A percentile compares a stretch with the other conserved stretches of the same genome.
Conservation (phyloP, 2,113 vertebrate species). For the Colaptes auratus region DNA sequence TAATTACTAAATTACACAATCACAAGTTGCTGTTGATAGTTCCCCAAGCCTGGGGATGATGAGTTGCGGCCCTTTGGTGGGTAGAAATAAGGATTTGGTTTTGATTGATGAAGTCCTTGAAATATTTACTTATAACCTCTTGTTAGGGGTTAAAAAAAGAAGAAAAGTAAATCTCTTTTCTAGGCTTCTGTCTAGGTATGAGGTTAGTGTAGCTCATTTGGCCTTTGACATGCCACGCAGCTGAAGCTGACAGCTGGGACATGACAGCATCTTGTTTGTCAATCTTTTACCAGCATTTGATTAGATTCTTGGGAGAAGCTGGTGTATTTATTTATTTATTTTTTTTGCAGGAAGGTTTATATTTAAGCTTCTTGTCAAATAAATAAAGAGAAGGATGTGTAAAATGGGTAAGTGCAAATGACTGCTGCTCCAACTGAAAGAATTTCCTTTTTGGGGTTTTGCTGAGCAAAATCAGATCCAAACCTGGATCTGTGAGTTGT, state of each 20-base stretch:
- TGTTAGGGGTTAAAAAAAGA: not conserved
- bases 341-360: not conserved
- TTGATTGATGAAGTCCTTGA: not conserved
- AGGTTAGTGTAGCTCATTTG: not conserved
- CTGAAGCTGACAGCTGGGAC: not conserved
- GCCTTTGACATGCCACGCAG: not conserved
- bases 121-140: not conserved
- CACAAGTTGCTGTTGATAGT: not conserved
- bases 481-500: not conserved
- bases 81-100: not conserved
- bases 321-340: not conserved
- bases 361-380: not conserved
- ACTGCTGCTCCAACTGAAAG: not conserved
- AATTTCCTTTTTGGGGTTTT: not conserved
- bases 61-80: not conserved
- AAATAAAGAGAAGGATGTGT: not conserved
- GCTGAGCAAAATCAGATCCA: not conserved
- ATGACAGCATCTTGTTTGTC: constrained; percentile 4
- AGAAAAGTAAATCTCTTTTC: not conserved
- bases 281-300: not conserved
- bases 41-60: not conserved
- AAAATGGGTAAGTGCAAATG: not conserved
- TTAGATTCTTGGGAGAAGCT: not conserved
- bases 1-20: not conserved
- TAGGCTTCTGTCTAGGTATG: not conserved